Conservation (phyloP, 1,140 invertebrate species). For the Hyles euphorbiae region DNA sequence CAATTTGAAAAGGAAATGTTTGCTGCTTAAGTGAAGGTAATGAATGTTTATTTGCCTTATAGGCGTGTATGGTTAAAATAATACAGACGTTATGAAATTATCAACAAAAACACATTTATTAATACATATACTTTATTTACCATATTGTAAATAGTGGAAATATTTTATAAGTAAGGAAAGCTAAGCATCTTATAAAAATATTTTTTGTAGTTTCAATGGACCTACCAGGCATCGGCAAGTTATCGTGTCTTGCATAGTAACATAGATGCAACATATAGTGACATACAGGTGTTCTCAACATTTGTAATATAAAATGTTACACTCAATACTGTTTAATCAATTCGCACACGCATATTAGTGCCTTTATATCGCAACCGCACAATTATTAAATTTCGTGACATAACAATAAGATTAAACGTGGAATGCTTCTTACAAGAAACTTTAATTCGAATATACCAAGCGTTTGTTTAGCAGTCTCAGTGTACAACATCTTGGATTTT, state of each 20-base stretch:
- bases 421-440: conserved; percentile 4
- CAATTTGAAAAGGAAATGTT: too few species aligned
- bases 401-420: background rate
- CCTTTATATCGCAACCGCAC: background rate
- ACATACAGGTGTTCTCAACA: conserved; percentile 17
- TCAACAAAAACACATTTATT: conserved; percentile 26
- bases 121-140: conserved; percentile 67
- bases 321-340: conserved; percentile 3
- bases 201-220: conserved; percentile 55
- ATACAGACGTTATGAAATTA: conserved; percentile 4
- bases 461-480: conserved; percentile 5
- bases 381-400: background rate
- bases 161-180: conserved; percentile 66
- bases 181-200: conserved; percentile 75
- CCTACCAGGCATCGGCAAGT: conserved; percentile 54
- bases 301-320: conserved; percentile 14
- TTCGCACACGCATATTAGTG: background rate
- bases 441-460: conserved; percentile 4
- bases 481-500: conserved; percentile 2
- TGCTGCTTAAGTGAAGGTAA: too few species aligned
- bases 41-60: too few species aligned
- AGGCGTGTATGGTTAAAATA: background rate
- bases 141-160: conserved; percentile 68
- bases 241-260: conserved; percentile 26
- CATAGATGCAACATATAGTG: conserved; percentile 27